A percentile compares a stretch with the other conserved stretches of the same genome.
phyloP scores from a whole-genome alignment of 2,113 vertebrate genomes.

The Zosterops japonicus region DNA sequence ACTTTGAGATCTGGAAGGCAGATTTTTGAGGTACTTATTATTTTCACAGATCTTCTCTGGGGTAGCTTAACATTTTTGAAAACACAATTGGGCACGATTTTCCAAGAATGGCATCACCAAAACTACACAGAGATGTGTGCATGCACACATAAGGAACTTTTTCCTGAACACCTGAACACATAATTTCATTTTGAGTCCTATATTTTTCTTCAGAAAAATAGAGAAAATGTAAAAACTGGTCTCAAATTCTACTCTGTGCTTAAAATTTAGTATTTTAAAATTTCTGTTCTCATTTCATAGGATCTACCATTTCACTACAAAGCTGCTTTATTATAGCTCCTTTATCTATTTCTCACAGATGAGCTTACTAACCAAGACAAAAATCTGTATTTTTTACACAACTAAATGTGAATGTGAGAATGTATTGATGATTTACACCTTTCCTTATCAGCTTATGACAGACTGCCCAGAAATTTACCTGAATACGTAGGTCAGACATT shows the following conservation, averaged over 20 bases:
- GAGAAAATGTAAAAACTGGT: neutral
- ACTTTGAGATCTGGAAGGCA: neutral
- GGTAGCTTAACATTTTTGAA: neutral
- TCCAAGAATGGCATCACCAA: neutral
- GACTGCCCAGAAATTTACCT: conserved; percentile 75
- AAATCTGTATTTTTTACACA: neutral
- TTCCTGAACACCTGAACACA: neutral
- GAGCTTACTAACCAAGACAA: neutral
- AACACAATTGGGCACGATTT: neutral
- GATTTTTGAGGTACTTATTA: neutral
- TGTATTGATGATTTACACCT: neutral
- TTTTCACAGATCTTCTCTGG: neutral
- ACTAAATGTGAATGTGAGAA: neutral
- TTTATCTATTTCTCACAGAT: neutral
- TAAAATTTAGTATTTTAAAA: neutral
- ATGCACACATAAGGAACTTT: neutral
- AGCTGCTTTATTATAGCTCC: neutral
- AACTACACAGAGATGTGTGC: neutral
- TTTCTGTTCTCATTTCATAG: neutral
- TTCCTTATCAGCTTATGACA: neutral
- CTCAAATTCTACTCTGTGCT: neutral
- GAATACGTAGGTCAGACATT: conserved; percentile 91
- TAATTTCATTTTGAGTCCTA: neutral
- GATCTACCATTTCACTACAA: neutral
- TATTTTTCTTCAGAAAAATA: neutral